Conservation (phyloP, 1,140 invertebrate genomes). For the Brachionus rubens region DNA sequence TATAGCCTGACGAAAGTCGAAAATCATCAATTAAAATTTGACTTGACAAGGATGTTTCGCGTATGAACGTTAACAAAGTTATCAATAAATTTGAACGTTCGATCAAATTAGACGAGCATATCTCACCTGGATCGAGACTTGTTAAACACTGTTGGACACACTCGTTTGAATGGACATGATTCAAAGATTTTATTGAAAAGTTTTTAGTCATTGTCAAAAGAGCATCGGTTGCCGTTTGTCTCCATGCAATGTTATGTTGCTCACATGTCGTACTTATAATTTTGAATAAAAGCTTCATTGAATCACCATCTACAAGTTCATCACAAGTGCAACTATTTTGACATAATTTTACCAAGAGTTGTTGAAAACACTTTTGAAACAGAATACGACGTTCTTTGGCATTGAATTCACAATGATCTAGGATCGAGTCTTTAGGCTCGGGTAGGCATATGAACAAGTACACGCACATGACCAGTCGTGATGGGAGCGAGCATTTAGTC, state of each 20-base stretch:
- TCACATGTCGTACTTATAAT: slow-evolving; percentile 40
- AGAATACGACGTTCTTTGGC: slow-evolving; percentile 78
- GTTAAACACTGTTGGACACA: slow-evolving; percentile 19
- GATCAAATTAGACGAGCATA: slow-evolving; percentile 25
- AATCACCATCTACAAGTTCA: slow-evolving; percentile 11
- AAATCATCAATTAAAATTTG: slow-evolving; percentile 23
- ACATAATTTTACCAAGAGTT: slow-evolving; percentile 29
- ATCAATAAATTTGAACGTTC: slow-evolving; percentile 38
- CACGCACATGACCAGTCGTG: slow-evolving; percentile 94
- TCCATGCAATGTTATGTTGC: slow-evolving; percentile 34
- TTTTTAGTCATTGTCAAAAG: slow-evolving; percentile 36
- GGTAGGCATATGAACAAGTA: slow-evolving; percentile 98
- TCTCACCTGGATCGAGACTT: slow-evolving; percentile 27
- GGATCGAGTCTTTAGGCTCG: slow-evolving; percentile 23
- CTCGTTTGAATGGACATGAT: slow-evolving; percentile 9
- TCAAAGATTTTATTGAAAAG: slow-evolving; percentile 15
- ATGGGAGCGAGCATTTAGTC: slow-evolving; percentile 89
- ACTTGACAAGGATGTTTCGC: neutral
- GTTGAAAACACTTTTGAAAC: slow-evolving; percentile 92
- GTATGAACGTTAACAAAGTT: slow-evolving; percentile 15
- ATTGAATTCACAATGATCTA: slow-evolving; percentile 78
- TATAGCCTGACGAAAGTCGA: slow-evolving; percentile 11
- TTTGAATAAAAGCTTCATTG: slow-evolving; percentile 38
- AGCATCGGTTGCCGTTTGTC: slow-evolving; percentile 31
- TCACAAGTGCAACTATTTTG: slow-evolving; percentile 35